Evolutionary conservation across 2,888 invertebrate genomes (phyloP), one percentile per base, ranked within the genome.

Genomic region (Nomada lathburiana): DNA sequence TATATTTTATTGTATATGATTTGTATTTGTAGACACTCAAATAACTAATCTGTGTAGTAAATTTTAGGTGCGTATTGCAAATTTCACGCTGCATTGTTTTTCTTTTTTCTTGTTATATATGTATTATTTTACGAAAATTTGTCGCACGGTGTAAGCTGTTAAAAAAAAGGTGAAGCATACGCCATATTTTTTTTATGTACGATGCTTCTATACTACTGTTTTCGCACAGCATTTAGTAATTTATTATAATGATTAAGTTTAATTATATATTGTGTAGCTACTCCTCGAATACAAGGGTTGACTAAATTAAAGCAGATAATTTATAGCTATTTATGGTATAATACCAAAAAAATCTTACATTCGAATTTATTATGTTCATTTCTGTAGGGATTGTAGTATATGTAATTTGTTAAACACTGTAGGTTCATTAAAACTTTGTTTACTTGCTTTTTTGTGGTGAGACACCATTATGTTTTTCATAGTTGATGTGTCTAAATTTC

Each of bases 1-100:
- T 62, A 64, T 74, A 80, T 71, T 52, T 52, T 70, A 64, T 16
- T 68, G 44, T 60, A 70, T 76, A 80, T 80, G 64, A 18, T 79
- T 84, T 81, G 64, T 87, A 82, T 81, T 86, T 82, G 82, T 77
- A 75, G 79, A 75, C 79, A 79, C 76, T 79, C 71, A 29, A 71
- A 53, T 71, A 75, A 76, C 52, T 82, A 60, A 70, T 76, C 67
- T 76, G 64, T 71, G 60, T 82, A 63, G 75, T 84, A 80, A 84
- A 42, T 71, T 65, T 69, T 78, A 80, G 75, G 65, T 47, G 50
- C 71, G 64, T 55, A 79, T 76, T 75, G 47, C 71, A 64, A 80
- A 79, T 76, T 76, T 74, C 29, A 76, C 72, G 74, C 86, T 84
- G 70, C 20, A 77, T 50, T 36, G 10, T 11, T 57, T 62, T 73